phyloP scores from a whole-genome alignment of 2,888 invertebrate genomes.

The Flexamia atlantica region DNA sequence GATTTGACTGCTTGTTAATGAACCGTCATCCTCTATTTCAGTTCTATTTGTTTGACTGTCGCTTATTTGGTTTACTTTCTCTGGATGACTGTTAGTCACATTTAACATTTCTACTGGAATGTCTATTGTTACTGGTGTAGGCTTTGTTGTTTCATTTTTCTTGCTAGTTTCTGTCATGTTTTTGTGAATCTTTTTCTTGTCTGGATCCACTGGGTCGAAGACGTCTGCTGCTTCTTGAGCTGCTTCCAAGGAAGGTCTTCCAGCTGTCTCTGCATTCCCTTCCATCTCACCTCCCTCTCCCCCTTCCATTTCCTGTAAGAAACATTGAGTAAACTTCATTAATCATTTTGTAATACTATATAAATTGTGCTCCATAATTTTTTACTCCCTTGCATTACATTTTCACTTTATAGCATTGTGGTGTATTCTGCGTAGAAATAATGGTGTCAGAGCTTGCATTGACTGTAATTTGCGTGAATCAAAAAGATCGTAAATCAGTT shows the following conservation, averaged over 20 bases:
- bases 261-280: not conserved
- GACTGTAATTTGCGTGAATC: too few relatives aligned
- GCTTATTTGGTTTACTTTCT: not conserved
- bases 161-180: not conserved
- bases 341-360: too few relatives aligned
- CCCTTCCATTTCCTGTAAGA: not conserved
- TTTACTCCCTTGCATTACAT: too few relatives aligned
- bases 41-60: not conserved
- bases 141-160: not conserved
- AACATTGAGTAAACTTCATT: too few relatives aligned
- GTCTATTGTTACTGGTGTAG: not conserved
- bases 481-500: too few relatives aligned
- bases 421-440: too few relatives aligned
- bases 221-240: constrained; percentile 35
- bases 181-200: constrained; percentile 30
- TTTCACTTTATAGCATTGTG: too few relatives aligned
- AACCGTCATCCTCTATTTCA: not conserved
- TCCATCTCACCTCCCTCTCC: not conserved
- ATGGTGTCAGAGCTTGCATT: too few relatives aligned
- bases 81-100: not conserved
- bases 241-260: constrained; percentile 2
- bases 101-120: not conserved
- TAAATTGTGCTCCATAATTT: too few relatives aligned
- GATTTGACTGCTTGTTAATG: not conserved
- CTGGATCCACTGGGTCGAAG: constrained; percentile 44